phyloP scores from a whole-genome alignment of 2,113 vertebrate species.

The Melospiza melodia region DNA sequence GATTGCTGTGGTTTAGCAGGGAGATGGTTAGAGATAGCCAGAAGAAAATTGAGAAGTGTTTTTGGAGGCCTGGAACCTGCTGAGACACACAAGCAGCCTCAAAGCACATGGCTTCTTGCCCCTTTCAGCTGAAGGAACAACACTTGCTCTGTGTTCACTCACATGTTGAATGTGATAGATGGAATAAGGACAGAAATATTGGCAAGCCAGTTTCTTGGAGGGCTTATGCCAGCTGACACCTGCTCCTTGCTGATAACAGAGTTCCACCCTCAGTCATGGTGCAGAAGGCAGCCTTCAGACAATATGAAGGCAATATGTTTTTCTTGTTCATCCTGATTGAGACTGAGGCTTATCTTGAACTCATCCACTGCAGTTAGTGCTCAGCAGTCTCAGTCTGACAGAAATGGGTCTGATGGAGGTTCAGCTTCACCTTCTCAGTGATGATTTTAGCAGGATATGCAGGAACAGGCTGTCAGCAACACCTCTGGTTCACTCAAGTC shows the following conservation, averaged over 20 bases:
- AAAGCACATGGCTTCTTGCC: not conserved
- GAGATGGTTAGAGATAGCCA: not conserved
- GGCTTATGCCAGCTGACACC: not conserved
- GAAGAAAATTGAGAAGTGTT: not conserved
- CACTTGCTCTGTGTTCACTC: not conserved
- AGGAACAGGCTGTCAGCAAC: not conserved
- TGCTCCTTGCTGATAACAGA: not conserved
- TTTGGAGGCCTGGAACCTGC: not conserved
- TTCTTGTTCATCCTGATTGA: not conserved
- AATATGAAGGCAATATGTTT: not conserved
- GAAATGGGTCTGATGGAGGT: not conserved
- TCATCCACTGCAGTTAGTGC: not conserved
- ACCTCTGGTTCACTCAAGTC: not conserved
- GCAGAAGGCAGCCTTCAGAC: not conserved
- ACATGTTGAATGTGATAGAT: not conserved
- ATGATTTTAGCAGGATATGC: not conserved
- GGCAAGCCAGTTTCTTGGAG: not conserved
- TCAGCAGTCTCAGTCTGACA: not conserved
- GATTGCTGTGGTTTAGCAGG: not conserved
- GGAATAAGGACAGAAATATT: not conserved
- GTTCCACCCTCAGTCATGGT: not conserved
- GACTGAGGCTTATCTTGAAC: not conserved
- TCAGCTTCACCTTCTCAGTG: not conserved
- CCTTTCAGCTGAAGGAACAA: not conserved
- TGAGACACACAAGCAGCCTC: not conserved